Evolutionary conservation across 2,113 vertebrate genomes (phyloP).

Genomic region (Hemicordylus capensis): DNA sequence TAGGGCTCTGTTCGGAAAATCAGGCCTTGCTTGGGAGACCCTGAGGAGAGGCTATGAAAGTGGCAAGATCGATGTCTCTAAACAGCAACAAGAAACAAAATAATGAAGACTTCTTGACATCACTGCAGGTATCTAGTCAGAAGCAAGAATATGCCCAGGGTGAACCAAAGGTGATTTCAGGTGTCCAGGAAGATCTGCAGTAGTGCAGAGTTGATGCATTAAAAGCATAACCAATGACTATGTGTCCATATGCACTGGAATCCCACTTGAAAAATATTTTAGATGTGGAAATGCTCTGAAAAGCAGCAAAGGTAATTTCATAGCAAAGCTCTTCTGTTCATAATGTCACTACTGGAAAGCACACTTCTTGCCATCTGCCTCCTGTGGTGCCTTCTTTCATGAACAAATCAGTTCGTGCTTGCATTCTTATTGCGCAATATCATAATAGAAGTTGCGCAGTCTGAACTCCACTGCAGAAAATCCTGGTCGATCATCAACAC

Average conservation of each 20-base stretch:
- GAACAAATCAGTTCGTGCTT: no score
- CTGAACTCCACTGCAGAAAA: conserved; percentile 85
- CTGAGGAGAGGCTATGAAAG: not conserved
- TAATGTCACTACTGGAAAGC: not conserved
- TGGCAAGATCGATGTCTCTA: not conserved
- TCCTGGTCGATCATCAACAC: conserved; percentile 82
- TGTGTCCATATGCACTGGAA: not conserved
- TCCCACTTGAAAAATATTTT: not conserved
- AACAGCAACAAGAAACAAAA: not conserved
- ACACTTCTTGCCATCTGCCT: rapidly evolving
- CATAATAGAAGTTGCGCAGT: conserved; percentile 92
- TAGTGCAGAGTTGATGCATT: not conserved
- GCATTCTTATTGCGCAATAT: conserved; percentile 86
- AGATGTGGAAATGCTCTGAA: not conserved
- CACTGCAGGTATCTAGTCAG: not conserved
- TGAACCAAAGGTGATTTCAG: not conserved
- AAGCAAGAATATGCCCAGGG: not conserved
- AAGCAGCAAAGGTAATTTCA: not conserved
- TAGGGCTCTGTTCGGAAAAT: not conserved
- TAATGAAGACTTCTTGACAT: not conserved
- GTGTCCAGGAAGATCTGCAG: not conserved
- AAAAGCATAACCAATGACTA: not conserved
- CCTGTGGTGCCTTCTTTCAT: not conserved
- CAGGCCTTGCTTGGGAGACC: not conserved
- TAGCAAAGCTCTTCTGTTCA: not conserved